These are phyloP conservation scores for Rapana venosa DNA, from an alignment of 2,888 invertebrate genomes.

Conservation along the genomic window DNA sequence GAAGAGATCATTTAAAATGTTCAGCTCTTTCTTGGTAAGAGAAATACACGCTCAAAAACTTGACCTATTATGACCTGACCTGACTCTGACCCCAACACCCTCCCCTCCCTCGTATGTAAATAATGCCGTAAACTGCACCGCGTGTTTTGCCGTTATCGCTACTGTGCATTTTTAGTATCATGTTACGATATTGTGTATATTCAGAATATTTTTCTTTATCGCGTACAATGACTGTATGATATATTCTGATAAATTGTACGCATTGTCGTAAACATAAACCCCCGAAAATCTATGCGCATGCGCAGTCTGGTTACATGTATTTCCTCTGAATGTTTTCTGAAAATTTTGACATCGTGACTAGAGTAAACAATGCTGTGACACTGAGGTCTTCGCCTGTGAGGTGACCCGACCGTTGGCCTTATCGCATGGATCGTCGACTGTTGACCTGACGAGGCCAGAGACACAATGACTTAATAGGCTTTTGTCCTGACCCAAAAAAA, in stretches of 20 bases:
- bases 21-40: neutral
- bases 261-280: conserved; percentile 33
- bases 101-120: neutral
- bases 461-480: conserved; percentile 28
- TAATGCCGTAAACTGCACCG: conserved; percentile 22
- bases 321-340: conserved; percentile 52
- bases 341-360: conserved; percentile 41
- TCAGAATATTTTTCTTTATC: too few species aligned
- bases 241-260: neutral
- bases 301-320: conserved; percentile 40
- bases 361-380: conserved; percentile 39
- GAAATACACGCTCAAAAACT: neutral
- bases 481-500: conserved; percentile 44
- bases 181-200: neutral
- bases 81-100: neutral
- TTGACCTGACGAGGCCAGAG: conserved; percentile 12
- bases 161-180: neutral
- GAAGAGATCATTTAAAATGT: neutral
- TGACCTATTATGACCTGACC: neutral
- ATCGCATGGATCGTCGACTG: conserved; percentile 9
- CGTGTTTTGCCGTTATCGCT: neutral
- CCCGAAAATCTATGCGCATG: conserved; percentile 47
- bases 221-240: neutral
- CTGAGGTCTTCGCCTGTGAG: conserved; percentile 19
- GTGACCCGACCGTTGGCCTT: conserved; percentile 29